Evolutionary conservation across 30 jellyfish, hydroid and myxozoan genomes (phyloP), one percentile per base, ranked within the genome.

Genomic region (Chrysaora quinquecirrha): DNA sequence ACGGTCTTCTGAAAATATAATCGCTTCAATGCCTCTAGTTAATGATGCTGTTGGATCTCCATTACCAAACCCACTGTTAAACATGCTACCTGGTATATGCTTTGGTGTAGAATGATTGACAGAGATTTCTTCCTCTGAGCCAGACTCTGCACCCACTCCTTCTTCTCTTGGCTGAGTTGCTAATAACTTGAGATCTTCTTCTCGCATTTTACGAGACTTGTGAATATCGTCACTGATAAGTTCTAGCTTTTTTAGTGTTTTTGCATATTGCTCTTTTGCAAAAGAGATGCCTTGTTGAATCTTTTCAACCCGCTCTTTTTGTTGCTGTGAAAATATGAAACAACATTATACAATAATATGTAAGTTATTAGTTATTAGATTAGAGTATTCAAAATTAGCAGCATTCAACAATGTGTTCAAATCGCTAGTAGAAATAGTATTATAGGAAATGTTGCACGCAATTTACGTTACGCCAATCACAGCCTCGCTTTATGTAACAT

Each of bases 221-320:
- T 52, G 68, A 3, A 52, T 52, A 52, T 52, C 68, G 25, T 52
- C 68, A 25, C 68, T 52, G 19, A 52, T 52, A 12, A 52, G 29
- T 20, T 52, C 68, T 16, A 52, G 68, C 19, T 52, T 52, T 52
- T 19, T 52, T 19, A 52, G 29, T 7, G 68, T 52, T 50, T 67
- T 74, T 9, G 97, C 77, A 61, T 93, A 93, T 32, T 69, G 83
- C 31, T 69, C 89, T 54, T 93, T 93, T 23, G 98, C 98, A 54
- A 66, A 73, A 32, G 88, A 73, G 31, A 69, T 88, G 19, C 90
- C 80, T 56, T 64, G 85, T 20, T 82, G 97, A 6, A 93, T 89
- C 20, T 87, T 96, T 22, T 80, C 87, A 32, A 93, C 90, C 28
- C 87, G 85, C 31, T 74, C 90, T 43, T 91, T 84, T 64, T 93